These are phyloP conservation scores for Genyomyrus donnyi DNA, from an alignment of 2,113 vertebrate species.

Conservation along the genomic window DNA sequence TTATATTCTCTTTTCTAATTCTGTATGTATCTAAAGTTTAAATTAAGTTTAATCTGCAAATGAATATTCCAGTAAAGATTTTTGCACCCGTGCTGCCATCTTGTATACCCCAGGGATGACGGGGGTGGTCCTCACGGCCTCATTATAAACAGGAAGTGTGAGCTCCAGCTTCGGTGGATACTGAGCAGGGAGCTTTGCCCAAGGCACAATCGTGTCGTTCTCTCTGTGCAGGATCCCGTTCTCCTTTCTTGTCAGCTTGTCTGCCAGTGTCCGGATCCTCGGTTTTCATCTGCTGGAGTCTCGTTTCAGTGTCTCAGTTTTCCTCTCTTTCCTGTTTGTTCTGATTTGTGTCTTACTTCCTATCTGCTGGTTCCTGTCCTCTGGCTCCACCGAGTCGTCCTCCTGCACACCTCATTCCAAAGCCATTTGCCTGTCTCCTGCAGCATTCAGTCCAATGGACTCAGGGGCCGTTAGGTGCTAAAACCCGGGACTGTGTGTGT, in stretches of 20 bases:
- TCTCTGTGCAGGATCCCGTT: neutral
- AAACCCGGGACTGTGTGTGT: neutral
- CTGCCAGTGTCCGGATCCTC: neutral
- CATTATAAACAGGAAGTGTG: slow-evolving; percentile 1
- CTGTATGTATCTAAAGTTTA: neutral
- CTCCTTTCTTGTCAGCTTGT: neutral
- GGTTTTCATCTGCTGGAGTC: neutral
- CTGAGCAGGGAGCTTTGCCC: neutral
- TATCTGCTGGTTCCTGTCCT: neutral
- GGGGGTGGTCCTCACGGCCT: neutral
- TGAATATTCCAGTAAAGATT: neutral
- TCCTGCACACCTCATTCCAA: neutral
- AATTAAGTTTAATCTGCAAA: neutral
- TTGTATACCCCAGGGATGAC: neutral
- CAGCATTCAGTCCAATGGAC: neutral
- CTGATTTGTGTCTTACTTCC: neutral
- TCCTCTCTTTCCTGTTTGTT: neutral
- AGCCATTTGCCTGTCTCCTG: neutral
- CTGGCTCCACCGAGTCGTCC: neutral
- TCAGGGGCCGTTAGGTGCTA: neutral
- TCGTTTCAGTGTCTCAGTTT: neutral
- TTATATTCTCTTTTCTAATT: neutral
- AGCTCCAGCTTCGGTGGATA: neutral
- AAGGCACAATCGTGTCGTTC: neutral
- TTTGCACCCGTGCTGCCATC: neutral